Conservation (phyloP, 2,888 invertebrate genomes). For the Diploptera punctata region DNA sequence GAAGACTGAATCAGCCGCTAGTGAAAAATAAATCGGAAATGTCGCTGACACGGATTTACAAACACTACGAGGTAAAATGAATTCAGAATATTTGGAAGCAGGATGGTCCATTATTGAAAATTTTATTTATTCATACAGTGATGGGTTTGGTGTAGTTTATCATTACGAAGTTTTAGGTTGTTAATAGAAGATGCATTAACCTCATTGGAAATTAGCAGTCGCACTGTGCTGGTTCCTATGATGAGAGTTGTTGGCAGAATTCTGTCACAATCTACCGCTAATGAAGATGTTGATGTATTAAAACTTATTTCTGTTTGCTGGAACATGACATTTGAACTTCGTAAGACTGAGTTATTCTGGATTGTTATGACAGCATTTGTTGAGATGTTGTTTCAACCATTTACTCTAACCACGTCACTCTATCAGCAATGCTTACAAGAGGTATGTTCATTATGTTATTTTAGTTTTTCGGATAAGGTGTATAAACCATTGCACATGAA, state of each 20-base stretch:
- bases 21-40: background rate
- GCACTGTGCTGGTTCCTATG: slow-evolving; percentile 57
- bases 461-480: background rate
- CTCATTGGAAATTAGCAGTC: slow-evolving; percentile 58
- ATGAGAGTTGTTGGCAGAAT: slow-evolving; percentile 54
- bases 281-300: background rate
- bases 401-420: slow-evolving; percentile 14
- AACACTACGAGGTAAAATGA: slow-evolving; percentile 36
- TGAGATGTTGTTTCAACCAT: slow-evolving; percentile 40
- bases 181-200: slow-evolving; percentile 50
- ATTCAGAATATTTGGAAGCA: slow-evolving; percentile 34
- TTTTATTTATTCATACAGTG: background rate
- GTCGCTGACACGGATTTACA: slow-evolving; percentile 38
- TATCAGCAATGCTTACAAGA: background rate
- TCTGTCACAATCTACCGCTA: slow-evolving; percentile 44
- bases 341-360: slow-evolving; percentile 56
- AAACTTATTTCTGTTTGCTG: slow-evolving; percentile 46
- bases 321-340: slow-evolving; percentile 52
- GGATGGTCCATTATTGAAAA: slow-evolving; percentile 38
- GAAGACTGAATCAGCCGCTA: background rate
- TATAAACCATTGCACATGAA: too few species aligned
- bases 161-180: background rate
- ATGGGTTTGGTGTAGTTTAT: slow-evolving; percentile 26
- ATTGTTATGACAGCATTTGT: slow-evolving; percentile 49
- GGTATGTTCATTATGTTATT: background rate